Evolutionary conservation across 2,797 vertebrate species (phyloP).

Genomic region (Thamnophis elegans): DNA sequence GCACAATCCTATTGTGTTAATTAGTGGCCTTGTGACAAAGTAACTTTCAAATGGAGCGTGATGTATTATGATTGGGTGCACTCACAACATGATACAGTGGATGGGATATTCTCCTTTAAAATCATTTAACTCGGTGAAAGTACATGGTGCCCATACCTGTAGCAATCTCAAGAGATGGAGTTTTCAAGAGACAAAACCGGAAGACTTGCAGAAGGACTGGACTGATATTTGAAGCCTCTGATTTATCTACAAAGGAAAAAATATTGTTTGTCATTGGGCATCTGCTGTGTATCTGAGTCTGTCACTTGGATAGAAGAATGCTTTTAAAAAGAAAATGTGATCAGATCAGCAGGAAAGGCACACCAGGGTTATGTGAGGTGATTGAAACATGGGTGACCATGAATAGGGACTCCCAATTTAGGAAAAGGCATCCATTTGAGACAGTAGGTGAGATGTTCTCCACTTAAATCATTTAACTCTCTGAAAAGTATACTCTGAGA

Average conservation of each 20-base stretch:
- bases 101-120: not conserved
- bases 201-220: not conserved
- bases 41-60: not conserved
- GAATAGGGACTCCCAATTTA: not conserved
- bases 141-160: not conserved
- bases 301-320: not conserved
- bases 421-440: not conserved
- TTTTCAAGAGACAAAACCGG: not conserved
- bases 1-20: slow-evolving; percentile 19
- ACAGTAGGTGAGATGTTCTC: not conserved
- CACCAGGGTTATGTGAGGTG: not conserved
- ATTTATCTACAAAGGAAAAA: not conserved
- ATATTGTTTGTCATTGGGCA: not conserved
- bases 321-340: not conserved
- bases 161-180: not conserved
- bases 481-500: no score
- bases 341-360: not conserved
- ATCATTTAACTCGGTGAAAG: slow-evolving; percentile 4
- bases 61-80: slow-evolving; percentile 26
- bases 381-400: not conserved
- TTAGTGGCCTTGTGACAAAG: slow-evolving; percentile 17
- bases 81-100: not conserved
- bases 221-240: not conserved
- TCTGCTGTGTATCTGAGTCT: not conserved
- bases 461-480: not conserved